Base-by-base conservation (phyloP, 2,113 vertebrate species). In the Aspiorhynchus laticeps region DNA sequence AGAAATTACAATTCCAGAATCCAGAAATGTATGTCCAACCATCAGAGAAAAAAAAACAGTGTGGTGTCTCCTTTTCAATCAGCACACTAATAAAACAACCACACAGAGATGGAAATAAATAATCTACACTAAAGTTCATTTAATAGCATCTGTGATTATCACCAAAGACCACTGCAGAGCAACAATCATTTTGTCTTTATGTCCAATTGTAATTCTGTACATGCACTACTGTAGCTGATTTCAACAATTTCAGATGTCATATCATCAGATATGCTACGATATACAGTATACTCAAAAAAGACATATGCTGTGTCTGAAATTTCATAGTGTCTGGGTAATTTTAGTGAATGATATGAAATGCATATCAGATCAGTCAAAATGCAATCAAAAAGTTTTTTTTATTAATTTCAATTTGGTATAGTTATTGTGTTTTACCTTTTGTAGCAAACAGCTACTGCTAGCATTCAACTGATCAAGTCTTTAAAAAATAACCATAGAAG, bases 91-190 rank as follows among this genome's bases (percentile, higher is more conserved):
- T 14, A 51, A 56, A 81, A 76, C n/a, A 79, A 71, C n/a, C 36
- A 61, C 24, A 76, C 11, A 48, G 24, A 38, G 7, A 74, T 38
- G 41, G 84, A 24, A 63, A 59, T 53, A 28, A 67, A 83, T 74
- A 85, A 19, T 19, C 24, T 63, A 53, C 31, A 59, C 33, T 63
- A 63, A 5, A 73, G 43, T 38, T 85, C 24, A 80, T 59, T 33
- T 86, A 75, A 84, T 85, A 88, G 79, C 87, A 85, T 51, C 79
- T 86, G 80, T 88, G 89, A 92, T 93, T 90, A 90, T 80, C 90
- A 93, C 92, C 88, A 91, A 83, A 91, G 78, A 76, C 1, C 0
- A 43, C 74, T 1, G 2, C 10, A 51, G 80, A 12, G n/a, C 83
- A 46, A 86, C 36, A 33, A 41, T 61, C 26, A 17, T 73, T 78